phyloP scores from a whole-genome alignment of 2,888 invertebrate genomes.

The Agrypnus murinus region DNA sequence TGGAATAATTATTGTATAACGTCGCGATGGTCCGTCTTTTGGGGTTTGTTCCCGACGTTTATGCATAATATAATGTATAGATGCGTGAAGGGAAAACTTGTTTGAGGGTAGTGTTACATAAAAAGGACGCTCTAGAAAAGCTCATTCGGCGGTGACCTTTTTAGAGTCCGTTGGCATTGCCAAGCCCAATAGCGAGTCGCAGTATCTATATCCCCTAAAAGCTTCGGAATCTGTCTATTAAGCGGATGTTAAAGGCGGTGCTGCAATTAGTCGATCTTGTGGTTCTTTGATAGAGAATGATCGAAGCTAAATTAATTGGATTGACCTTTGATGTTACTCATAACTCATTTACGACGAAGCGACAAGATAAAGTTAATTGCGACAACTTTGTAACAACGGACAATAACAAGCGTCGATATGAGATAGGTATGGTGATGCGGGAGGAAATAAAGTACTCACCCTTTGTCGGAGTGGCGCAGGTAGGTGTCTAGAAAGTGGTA shows the following conservation, averaged over 20 bases:
- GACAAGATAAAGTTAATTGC: slow-evolving; percentile 26
- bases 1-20: too few relatives aligned
- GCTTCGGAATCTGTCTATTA: slow-evolving; percentile 7
- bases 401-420: slow-evolving; percentile 26
- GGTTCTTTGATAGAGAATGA: slow-evolving; percentile 13
- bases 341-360: slow-evolving; percentile 28
- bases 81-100: slow-evolving; percentile 14
- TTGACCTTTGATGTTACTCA: slow-evolving; percentile 27
- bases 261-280: slow-evolving; percentile 22
- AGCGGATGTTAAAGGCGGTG: slow-evolving; percentile 26
- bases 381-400: slow-evolving; percentile 14
- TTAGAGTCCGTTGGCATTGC: slow-evolving; percentile 25
- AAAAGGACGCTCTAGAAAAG: slow-evolving; percentile 13
- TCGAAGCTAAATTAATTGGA: slow-evolving; percentile 27
- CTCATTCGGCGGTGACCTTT: slow-evolving; percentile 10
- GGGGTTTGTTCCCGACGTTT: slow-evolving; percentile 4
- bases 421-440: slow-evolving; percentile 30
- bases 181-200: slow-evolving; percentile 12
- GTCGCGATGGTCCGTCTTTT: neutral
- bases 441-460: slow-evolving; percentile 48
- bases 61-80: slow-evolving; percentile 10
- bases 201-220: neutral
- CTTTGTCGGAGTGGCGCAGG: slow-evolving; percentile 53
- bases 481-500: slow-evolving; percentile 52
- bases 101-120: slow-evolving; percentile 5